Evolutionary conservation across 37 sponge, comb jelly and placozoan genomes (phyloP).

Genomic region (Spongia lamella): DNA sequence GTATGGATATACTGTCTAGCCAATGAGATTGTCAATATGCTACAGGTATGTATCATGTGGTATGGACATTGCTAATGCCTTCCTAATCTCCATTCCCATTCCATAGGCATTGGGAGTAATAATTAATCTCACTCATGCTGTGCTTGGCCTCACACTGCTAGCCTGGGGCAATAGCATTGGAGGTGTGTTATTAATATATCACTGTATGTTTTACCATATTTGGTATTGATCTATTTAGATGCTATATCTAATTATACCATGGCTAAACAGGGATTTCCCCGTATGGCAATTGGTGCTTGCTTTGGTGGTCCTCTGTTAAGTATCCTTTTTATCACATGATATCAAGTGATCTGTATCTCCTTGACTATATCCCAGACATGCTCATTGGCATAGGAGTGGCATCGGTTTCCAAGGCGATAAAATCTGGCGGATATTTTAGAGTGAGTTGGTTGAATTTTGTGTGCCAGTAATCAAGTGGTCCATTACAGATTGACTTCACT

Average conservation of each 20-base stretch:
- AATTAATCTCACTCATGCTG: constrained; percentile 78
- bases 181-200: constrained; percentile 36
- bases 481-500: constrained; percentile 66
- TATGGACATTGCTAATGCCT: constrained; percentile 11
- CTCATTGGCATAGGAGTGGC: constrained; percentile 84
- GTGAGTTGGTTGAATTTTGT: constrained; percentile 8
- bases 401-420: constrained; percentile 49
- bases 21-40: constrained; percentile 90
- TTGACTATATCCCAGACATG: constrained; percentile 56
- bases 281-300: constrained; percentile 97
- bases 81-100: background rate
- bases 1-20: constrained; percentile 96
- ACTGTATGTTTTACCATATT: background rate
- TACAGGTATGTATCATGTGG: constrained; percentile 78
- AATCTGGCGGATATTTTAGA: background rate
- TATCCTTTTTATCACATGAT: constrained; percentile 51
- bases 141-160: constrained; percentile 92
- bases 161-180: constrained; percentile 99
- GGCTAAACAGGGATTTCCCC: constrained; percentile 94
- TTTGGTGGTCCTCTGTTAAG: constrained; percentile 95
- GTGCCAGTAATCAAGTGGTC: background rate
- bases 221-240: constrained; percentile 49
- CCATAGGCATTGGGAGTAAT: constrained; percentile 84
- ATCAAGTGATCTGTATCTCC: constrained; percentile 4
- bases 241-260: constrained; percentile 91